Conservation (phyloP, 2,797 vertebrate genomes). For the Heteromormyrus szaboi region DNA sequence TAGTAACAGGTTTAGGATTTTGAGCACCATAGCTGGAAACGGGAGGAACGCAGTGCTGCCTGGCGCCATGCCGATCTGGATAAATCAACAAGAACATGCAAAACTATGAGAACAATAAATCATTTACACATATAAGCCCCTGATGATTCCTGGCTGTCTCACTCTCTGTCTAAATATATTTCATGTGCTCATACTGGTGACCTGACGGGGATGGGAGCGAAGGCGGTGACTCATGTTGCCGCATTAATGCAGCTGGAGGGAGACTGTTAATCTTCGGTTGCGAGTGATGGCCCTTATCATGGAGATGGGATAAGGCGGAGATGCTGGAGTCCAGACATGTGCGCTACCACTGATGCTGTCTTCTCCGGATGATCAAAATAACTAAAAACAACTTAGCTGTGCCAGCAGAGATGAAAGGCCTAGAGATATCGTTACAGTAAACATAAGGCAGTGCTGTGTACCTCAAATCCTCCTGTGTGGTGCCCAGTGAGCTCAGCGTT, state of each 20-base stretch:
- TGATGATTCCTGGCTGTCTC: neutral
- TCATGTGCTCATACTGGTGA: conserved; percentile 1
- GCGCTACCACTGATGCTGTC: neutral
- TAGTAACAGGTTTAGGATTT: neutral
- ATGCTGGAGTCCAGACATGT: neutral
- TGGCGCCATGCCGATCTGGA: neutral
- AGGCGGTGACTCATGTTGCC: conserved; percentile 1
- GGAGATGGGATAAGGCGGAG: neutral
- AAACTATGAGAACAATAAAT: neutral
- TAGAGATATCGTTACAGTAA: neutral
- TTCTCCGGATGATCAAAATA: neutral
- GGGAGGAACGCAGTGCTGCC: neutral
- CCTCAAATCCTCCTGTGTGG: neutral
- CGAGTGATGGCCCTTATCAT: neutral
- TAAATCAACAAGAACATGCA: neutral
- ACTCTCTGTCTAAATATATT: conserved; percentile 10
- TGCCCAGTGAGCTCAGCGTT: neutral
- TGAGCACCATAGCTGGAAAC: neutral
- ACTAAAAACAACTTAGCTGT: neutral
- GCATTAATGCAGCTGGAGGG: conserved; percentile 1
- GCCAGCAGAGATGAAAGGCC: neutral
- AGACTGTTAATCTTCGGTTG: neutral
- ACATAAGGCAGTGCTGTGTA: neutral
- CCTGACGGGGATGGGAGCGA: conserved; percentile 14
- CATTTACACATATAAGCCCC: conserved; percentile 3